Base-by-base conservation (phyloP, 2,113 vertebrate genomes). In the Desmodus rotundus region DNA sequence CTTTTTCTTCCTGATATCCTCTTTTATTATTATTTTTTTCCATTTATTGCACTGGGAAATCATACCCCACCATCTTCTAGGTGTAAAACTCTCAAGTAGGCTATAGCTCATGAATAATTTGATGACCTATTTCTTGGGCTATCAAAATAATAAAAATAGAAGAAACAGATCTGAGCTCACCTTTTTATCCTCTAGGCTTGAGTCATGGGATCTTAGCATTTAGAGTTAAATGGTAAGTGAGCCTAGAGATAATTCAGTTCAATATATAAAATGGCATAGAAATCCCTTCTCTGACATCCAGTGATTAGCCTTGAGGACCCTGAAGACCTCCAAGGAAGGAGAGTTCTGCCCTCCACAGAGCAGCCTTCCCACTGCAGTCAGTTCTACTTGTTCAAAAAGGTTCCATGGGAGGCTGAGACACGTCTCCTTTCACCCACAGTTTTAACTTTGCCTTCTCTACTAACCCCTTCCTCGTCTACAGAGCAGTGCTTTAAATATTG, bases 51-150 rank as follows among this genome's bases (percentile, higher is more conserved):
- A 52, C 20, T 36, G 36, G 54, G 28, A 95, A 94, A 96, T 93
- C 83, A 85, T 47, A 80, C 19, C 38, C 58, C 26, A 52, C 63
- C 54, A 89, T 91, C 67, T 92, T 89, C 41, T 96, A 77, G 72
- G 61, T 31, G 6, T 93, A 96, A 97, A 96, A 92, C 77, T 74
- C 58, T 50, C 89, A 91, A 89, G 52, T 63, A 90, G 84, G 17
- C 72, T 93, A 97, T 94, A 96, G 77, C 22, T 87, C n/a, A 38
- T 91, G 93, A 91, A 81, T 94, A 93, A 95, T 92, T 96, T 95
- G 83, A 96, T 81, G 78, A 76, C 80, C 58, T 54, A 87, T 93
- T 96, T 97, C 56, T 93, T 88, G 54, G 84, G 70, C 61, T 95
- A 77, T 93, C 74, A 92, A 89, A 94, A 93, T 89, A 93, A 83